Evolutionary conservation across 53 echinoderm and acorn worm species (phyloP), one percentile per base, ranked within the genome.

Genomic region (Holothuria scabra): DNA sequence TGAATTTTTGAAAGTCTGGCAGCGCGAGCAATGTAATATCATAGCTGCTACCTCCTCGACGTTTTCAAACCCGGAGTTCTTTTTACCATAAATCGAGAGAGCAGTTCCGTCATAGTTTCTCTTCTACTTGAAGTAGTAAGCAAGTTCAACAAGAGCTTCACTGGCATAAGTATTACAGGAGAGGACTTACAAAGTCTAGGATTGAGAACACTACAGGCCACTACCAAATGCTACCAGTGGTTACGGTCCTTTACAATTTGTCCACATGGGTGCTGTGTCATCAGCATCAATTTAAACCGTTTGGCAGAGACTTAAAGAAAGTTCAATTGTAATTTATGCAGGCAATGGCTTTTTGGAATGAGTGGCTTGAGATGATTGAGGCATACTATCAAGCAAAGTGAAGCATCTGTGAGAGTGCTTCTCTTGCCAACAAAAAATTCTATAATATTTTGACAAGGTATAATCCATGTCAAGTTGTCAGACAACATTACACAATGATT

Each of bases 1-100:
- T 71, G 71, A 71, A 71, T 71, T 71, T 71, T 71, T 71, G 71
- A 71, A 71, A 46, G 71, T 71, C 71, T 71, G 71, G 71, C 46
- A 12, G 71, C 23, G 41, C 9, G 71, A 46, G 23, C 71, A 44
- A 67, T 34, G 71, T 71, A 71, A 71, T 71, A 71, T 71, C 71
- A 71, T 71, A 71, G 71, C 71, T 6, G 20, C 24, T 71, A 24
- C 48, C 71, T 24, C 44, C 71, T 41, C 20, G 44, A 71, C 21
- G 24, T 71, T 48, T 71, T 71, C 22, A 41, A 44, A 68, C 69
- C 71, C 26, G 22, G n/a, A 71, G 41, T 71, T 71, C 71, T 48
- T 44, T 19, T 48, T 37, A 29, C 23, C 71, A 41, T 26, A 71
- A 65, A 22, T 44, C 23, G 41, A 68, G 69, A 32, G n/a, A 71